Conservation (phyloP, 2,888 invertebrate species). For the Ichneumoninae sp. region DNA sequence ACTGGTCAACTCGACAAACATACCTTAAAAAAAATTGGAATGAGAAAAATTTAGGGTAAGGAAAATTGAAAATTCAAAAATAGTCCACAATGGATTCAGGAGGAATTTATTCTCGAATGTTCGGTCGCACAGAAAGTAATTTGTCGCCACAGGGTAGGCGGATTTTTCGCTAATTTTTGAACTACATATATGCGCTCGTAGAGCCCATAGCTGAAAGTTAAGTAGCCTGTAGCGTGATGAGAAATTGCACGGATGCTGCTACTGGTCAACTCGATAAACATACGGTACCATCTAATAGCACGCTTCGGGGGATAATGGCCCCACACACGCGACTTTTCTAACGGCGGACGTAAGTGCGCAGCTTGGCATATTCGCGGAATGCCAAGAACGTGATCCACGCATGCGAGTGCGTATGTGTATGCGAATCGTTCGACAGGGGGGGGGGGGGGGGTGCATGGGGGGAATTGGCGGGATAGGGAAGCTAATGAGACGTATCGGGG, state of each 20-base stretch:
- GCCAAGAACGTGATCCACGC: slow-evolving; percentile 44
- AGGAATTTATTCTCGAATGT: slow-evolving; percentile 8
- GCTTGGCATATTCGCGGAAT: slow-evolving; percentile 58
- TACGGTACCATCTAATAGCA: slow-evolving; percentile 16
- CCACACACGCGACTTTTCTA: slow-evolving; percentile 41
- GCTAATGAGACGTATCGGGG: slow-evolving; percentile 81
- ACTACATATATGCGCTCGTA: neutral
- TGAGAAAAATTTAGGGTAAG: neutral
- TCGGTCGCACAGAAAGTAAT: neutral
- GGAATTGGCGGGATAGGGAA: slow-evolving; percentile 61
- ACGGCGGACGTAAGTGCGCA: slow-evolving; percentile 14
- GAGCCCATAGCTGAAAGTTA: neutral
- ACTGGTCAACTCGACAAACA: neutral
- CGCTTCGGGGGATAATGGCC: slow-evolving; percentile 42
- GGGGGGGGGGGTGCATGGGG: neutral
- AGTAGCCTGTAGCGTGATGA: slow-evolving; percentile 5
- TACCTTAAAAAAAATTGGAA: neutral
- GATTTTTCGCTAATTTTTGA: too few species aligned
- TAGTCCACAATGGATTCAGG: neutral
- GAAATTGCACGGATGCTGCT: slow-evolving; percentile 51
- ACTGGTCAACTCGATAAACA: slow-evolving; percentile 30
- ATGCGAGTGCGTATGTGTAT: slow-evolving; percentile 17
- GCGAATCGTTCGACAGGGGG: neutral
- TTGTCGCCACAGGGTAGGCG: too few species aligned
- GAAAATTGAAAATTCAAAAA: neutral